These are phyloP conservation scores for Venturia canescens DNA, from an alignment of 1,140 invertebrate species.

Conservation along the genomic window DNA sequence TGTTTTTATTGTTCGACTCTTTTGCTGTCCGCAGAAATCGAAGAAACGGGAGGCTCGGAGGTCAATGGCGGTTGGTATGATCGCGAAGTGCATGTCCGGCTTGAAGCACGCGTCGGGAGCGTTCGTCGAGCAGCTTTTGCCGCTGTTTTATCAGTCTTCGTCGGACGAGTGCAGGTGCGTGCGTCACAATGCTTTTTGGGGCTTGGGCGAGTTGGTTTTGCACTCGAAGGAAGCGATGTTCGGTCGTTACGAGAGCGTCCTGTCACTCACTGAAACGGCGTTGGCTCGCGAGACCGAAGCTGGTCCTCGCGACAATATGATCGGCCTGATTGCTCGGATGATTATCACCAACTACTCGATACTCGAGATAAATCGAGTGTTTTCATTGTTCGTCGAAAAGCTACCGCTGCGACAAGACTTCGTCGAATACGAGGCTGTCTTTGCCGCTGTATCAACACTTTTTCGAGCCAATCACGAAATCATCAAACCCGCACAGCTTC, in stretches of 20 bases:
- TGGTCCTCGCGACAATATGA: constrained; percentile 86
- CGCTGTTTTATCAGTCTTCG: constrained; percentile 80
- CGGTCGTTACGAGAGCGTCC: constrained; percentile 80
- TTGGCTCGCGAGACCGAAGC: constrained; percentile 80
- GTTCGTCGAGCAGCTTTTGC: constrained; percentile 81
- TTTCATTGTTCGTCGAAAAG: constrained; percentile 84
- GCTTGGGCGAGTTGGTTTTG: constrained; percentile 84
- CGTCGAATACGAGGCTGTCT: constrained; percentile 85
- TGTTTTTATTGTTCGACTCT: too few species aligned
- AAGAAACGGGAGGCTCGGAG: constrained; percentile 80
- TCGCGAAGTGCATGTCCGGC: constrained; percentile 84
- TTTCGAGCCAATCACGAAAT: constrained; percentile 79
- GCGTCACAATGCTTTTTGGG: constrained; percentile 87
- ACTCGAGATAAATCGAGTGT: constrained; percentile 83
- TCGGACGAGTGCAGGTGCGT: constrained; percentile 83
- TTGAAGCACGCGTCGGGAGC: constrained; percentile 77
- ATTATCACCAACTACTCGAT: constrained; percentile 81
- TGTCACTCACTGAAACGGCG: constrained; percentile 82
- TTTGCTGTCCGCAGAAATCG: constrained; percentile 80
- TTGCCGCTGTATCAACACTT: constrained; percentile 81
- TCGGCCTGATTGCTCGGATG: constrained; percentile 86
- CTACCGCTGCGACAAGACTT: constrained; percentile 87
- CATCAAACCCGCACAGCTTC: constrained; percentile 77
- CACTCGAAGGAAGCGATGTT: constrained; percentile 80
- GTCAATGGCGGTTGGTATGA: constrained; percentile 84